phyloP scores from a whole-genome alignment of 1,140 invertebrate genomes.

The Penaeus vannamei region DNA sequence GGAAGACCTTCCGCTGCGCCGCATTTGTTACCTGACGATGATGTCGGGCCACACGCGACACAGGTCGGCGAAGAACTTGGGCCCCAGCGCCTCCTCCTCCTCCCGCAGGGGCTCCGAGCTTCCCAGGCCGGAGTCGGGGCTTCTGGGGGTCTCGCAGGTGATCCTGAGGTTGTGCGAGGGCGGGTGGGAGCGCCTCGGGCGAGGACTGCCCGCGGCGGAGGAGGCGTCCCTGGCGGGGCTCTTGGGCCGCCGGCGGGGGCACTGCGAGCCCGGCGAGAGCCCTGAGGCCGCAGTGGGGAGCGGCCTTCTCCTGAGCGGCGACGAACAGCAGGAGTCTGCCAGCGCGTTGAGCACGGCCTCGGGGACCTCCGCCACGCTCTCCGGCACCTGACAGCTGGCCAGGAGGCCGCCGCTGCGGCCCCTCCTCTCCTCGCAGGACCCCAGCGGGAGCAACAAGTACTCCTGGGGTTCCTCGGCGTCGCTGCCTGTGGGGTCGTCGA shows the following conservation, averaged over 20 bases:
- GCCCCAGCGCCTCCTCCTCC: conserved; percentile 25
- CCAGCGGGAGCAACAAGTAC: too few species aligned
- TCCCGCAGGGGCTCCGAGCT: neutral
- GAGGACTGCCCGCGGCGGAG: neutral
- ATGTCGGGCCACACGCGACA: conserved; percentile 39
- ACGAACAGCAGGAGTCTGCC: neutral
- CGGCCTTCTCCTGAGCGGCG: too few species aligned
- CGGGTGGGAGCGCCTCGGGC: neutral
- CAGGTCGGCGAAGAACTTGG: conserved; percentile 39
- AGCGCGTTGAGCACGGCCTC: conserved; percentile 4
- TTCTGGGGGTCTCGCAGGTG: neutral
- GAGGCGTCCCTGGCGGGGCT: too few species aligned
- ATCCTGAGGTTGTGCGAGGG: neutral
- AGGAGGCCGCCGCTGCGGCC: neutral
- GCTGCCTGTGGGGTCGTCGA: too few species aligned
- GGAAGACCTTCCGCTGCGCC: neutral
- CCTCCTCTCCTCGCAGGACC: neutral
- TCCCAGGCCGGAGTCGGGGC: neutral
- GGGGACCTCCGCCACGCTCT: conserved; percentile 24
- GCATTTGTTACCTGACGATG: conserved; percentile 28
- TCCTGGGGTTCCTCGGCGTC: too few species aligned
- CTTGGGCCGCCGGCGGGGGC: too few species aligned
- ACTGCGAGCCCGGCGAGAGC: too few species aligned
- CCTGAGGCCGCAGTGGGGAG: too few species aligned
- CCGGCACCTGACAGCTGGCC: conserved; percentile 32